phyloP scores from a whole-genome alignment of 2,113 vertebrate species.

The Muntiacus reevesi region DNA sequence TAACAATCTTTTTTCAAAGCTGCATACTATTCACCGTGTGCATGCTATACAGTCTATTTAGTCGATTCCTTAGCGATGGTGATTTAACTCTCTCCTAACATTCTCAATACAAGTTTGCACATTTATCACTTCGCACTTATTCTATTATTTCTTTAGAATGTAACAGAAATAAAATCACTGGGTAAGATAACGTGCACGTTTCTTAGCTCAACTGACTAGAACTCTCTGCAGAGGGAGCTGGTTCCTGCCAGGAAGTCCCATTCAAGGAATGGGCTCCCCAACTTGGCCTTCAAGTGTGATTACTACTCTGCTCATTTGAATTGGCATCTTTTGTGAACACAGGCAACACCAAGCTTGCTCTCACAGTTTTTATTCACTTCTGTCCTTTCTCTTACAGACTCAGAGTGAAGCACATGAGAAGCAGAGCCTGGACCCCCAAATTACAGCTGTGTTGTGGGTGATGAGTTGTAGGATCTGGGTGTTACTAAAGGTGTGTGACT shows the following conservation, averaged over 20 bases:
- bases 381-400: not conserved
- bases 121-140: not conserved
- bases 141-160: not conserved
- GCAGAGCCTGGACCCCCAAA: not conserved
- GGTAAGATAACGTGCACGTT: accelerated
- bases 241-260: accelerated
- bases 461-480: not conserved
- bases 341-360: not conserved
- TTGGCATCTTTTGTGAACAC: not conserved
- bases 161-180: not conserved
- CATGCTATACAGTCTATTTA: not conserved
- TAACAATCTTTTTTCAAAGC: not conserved
- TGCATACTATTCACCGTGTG: accelerated
- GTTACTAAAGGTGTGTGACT: not conserved
- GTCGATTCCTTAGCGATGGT: not conserved
- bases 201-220: not conserved
- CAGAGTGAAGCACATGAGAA: not conserved
- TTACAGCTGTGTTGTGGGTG: not conserved
- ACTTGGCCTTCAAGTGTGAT: not conserved
- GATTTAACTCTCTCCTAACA: not conserved
- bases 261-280: not conserved
- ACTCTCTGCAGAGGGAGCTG: not conserved
- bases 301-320: not conserved
- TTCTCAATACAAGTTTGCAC: accelerated
- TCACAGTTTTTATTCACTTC: not conserved